Evolutionary conservation across 2,113 vertebrate genomes (phyloP).

Genomic region (Apteryx owenii): DNA sequence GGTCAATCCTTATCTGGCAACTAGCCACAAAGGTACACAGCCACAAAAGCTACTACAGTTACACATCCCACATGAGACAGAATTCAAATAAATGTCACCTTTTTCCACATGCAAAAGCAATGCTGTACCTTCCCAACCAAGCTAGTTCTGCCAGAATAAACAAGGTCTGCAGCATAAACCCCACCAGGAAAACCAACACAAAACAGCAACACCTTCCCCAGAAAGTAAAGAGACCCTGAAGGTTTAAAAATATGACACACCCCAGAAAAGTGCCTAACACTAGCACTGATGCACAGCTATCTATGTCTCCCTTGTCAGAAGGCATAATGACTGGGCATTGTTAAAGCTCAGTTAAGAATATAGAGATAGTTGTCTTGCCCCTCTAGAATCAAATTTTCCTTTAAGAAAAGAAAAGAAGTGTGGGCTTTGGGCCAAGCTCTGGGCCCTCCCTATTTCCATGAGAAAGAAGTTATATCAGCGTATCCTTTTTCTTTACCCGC

Average conservation of each 20-base stretch:
- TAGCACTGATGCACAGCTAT: neutral
- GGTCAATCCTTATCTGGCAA: neutral
- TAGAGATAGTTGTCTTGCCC: neutral
- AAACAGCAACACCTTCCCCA: neutral
- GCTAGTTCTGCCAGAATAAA: neutral
- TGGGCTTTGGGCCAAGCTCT: neutral
- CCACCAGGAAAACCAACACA: neutral
- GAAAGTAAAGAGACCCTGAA: neutral
- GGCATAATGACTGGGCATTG: neutral
- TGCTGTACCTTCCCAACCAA: neutral
- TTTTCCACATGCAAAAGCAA: neutral
- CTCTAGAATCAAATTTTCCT: neutral
- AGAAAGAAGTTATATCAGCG: neutral
- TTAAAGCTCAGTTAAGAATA: neutral
- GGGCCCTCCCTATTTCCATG: neutral
- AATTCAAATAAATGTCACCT: neutral
- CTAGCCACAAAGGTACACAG: neutral
- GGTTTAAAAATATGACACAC: neutral
- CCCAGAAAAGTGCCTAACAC: neutral
- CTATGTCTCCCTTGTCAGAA: neutral
- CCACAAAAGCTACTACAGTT: neutral
- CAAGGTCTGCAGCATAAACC: neutral
- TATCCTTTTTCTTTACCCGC: neutral
- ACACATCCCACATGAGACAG: neutral
- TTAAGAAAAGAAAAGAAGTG: neutral